Conservation (phyloP, 2,113 vertebrate genomes). For the Tautogolabrus adspersus region DNA sequence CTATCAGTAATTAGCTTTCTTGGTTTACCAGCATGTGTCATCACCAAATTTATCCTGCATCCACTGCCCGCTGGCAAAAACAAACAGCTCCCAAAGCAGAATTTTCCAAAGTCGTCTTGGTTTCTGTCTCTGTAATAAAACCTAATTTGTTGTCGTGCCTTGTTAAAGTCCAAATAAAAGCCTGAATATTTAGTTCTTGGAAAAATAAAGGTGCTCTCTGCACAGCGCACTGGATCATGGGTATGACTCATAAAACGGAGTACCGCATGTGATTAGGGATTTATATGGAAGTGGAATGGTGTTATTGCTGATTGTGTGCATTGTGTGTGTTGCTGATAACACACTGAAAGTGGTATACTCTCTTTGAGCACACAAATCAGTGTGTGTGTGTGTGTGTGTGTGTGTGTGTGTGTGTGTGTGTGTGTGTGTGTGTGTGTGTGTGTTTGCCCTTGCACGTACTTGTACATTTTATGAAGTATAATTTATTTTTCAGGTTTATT, state of each 20-base stretch:
- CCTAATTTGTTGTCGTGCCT: slow-evolving; percentile 73
- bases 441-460: slow-evolving; percentile 11
- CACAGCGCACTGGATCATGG: slow-evolving; percentile 29
- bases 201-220: slow-evolving; percentile 58
- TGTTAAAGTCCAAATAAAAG: slow-evolving; percentile 77
- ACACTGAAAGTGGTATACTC: slow-evolving; percentile 7
- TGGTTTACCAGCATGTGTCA: slow-evolving; percentile 68
- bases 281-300: slow-evolving; percentile 38
- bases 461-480: slow-evolving; percentile 8
- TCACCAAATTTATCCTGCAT: slow-evolving; percentile 56
- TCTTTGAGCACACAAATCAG: background rate
- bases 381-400: background rate
- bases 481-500: slow-evolving; percentile 24
- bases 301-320: slow-evolving; percentile 52
- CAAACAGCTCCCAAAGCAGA: slow-evolving; percentile 49
- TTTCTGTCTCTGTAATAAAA: slow-evolving; percentile 71
- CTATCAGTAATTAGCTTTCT: slow-evolving; percentile 69
- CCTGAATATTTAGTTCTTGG: slow-evolving; percentile 68
- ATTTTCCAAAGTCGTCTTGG: slow-evolving; percentile 57
- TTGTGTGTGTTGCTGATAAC: slow-evolving; percentile 56
- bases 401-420: background rate
- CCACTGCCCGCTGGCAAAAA: slow-evolving; percentile 59
- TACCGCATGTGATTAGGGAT: slow-evolving; percentile 62
- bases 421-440: background rate
- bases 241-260: slow-evolving; percentile 60